Base-by-base conservation (phyloP, 2,113 vertebrate species). In the Vidua macroura region DNA sequence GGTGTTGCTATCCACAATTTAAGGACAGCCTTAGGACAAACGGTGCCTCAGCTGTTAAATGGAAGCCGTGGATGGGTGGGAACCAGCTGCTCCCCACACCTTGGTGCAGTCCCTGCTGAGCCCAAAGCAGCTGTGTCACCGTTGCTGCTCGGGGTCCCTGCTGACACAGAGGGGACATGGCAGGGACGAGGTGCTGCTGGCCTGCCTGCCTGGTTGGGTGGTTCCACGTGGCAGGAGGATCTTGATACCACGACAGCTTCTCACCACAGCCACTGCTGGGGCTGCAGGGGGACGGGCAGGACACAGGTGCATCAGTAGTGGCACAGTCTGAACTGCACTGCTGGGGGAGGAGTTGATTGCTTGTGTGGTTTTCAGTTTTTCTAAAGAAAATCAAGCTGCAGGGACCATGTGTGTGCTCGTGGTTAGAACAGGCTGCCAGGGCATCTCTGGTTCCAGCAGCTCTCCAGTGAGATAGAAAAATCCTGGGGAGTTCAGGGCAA, bases 171-270 rank as follows among this genome's bases (percentile, higher is more conserved):
- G 41, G 37, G 37, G 0, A 39, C 6, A 1, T 30, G 20, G 53
- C 27, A 24, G 52, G 28, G 70, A 21, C 13, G 2, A n/a, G 33
- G 6, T 24, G 24, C 39, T 60, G 8, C 62, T 68, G 66, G 52
- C 31, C 7, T 19, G 74, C 31, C 7, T 19, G 74, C 13, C 25
- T 49, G 35, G 13, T 56, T 43, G 35, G 30, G 7, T 19, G 33
- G 6, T 10, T 33, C 48, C 30, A 6, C 1, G 15, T 17, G 14
- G 30, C 28, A 77, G 39, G 31, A 75, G 24, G 37, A 13, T 58
- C 13, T 33, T 35, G 15, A 8, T 48, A 25, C 30, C 58, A 70
- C 0, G 0, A 2, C 1, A 48, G 11, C 22, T 59, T 51, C 81
- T 9, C 24, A 1, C 22, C 4, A 16, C 5, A 15, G 35, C 14